Percentiles rank a stretch among this genome's conserved stretches.
Conservation (phyloP, 1,140 invertebrate species). For the Trigoniulus corallinus region DNA sequence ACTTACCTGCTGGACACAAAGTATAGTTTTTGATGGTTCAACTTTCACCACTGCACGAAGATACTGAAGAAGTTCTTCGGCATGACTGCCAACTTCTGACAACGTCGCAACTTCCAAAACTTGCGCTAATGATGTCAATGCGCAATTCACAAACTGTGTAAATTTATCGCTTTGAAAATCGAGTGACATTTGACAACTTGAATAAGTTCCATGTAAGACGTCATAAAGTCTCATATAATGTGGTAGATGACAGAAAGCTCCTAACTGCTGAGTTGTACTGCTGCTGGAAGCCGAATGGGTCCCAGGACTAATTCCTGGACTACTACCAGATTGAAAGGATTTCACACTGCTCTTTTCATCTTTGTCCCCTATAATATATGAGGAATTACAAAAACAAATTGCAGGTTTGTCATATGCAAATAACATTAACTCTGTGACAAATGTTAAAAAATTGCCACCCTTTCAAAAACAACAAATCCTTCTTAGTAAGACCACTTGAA, state of each 20-base stretch:
- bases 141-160: constrained; percentile 43
- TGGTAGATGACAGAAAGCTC: constrained; percentile 44
- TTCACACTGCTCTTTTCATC: constrained; percentile 3
- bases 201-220: constrained; percentile 50
- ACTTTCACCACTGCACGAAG: constrained; percentile 50
- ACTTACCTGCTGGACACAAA: constrained; percentile 52
- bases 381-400: too few relatives aligned
- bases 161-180: constrained; percentile 58
- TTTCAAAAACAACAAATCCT: too few relatives aligned
- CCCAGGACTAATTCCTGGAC: background rate
- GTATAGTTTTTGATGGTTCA: constrained; percentile 48
- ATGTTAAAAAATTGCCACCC: too few relatives aligned
- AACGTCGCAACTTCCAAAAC: constrained; percentile 57
- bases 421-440: too few relatives aligned
- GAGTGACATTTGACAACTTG: constrained; percentile 62
- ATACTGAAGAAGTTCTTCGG: constrained; percentile 65
- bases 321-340: background rate
- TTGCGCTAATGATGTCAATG: constrained; percentile 47
- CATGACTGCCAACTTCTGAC: constrained; percentile 49
- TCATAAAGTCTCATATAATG: constrained; percentile 65
- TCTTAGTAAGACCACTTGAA: too few relatives aligned
- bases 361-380: constrained; percentile 3
- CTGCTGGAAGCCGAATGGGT: background rate
- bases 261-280: constrained; percentile 26
- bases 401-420: too few relatives aligned